Evolutionary conservation across 1,140 invertebrate species (phyloP).

Genomic region (Tenebrio molitor): DNA sequence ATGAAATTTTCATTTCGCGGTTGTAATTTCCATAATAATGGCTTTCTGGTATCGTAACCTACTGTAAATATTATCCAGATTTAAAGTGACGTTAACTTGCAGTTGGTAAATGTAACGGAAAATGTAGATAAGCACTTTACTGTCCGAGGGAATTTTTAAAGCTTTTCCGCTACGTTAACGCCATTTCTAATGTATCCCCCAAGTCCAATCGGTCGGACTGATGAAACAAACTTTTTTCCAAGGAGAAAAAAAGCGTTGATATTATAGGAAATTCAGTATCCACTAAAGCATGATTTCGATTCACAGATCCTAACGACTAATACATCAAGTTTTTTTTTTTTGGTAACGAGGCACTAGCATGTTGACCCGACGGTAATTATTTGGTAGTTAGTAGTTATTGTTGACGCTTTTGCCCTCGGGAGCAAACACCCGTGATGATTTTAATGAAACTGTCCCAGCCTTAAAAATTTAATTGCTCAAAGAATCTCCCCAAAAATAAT

Average conservation of each 20-base stretch:
- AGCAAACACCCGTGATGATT: too few species aligned
- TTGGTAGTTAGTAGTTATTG: neutral
- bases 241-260: slow-evolving; percentile 11
- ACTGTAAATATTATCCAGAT: neutral
- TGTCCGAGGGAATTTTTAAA: slow-evolving; percentile 33
- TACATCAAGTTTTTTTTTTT: slow-evolving; percentile 23
- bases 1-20: slow-evolving; percentile 20
- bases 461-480: neutral
- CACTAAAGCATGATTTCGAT: slow-evolving; percentile 9
- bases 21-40: slow-evolving; percentile 22
- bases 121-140: slow-evolving; percentile 23
- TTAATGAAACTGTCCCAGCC: too few species aligned
- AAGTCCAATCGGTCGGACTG: slow-evolving; percentile 24
- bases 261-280: slow-evolving; percentile 14
- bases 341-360: neutral
- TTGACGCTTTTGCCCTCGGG: too few species aligned
- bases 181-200: slow-evolving; percentile 22
- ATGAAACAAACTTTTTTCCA: slow-evolving; percentile 34
- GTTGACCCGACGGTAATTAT: slow-evolving; percentile 3
- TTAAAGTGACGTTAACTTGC: neutral
- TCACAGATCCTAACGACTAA: neutral
- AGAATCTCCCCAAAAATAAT: slow-evolving; percentile 16
- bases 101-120: slow-evolving; percentile 15
- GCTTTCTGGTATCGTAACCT: neutral
- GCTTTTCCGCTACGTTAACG: slow-evolving; percentile 33